phyloP scores from a whole-genome alignment of 2,888 invertebrate species.

The Tetragonisca angustula region DNA sequence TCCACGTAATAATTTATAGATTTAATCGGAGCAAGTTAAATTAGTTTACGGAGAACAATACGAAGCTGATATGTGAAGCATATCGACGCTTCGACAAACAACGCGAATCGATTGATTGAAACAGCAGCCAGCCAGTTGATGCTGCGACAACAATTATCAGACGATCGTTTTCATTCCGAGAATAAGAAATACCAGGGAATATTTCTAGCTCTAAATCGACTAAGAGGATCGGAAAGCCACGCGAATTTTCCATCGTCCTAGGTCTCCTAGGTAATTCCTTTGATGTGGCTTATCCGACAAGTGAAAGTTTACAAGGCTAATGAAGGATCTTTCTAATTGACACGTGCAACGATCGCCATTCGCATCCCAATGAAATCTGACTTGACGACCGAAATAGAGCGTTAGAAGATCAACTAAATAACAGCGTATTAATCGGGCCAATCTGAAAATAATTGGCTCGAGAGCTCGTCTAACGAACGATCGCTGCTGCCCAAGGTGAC shows the following conservation, averaged over 20 bases:
- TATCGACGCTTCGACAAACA: no score
- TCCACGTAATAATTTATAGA: background rate
- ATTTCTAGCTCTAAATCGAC: background rate
- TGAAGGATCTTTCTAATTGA: slow-evolving; percentile 5
- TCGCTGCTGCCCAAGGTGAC: background rate
- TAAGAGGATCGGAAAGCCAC: background rate
- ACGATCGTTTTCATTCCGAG: no score
- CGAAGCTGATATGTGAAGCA: no score
- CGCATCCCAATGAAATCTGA: slow-evolving; percentile 7
- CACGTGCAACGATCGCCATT: slow-evolving; percentile 10
- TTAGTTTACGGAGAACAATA: background rate
- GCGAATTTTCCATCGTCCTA: background rate
- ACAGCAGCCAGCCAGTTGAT: background rate
- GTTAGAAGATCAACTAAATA: slow-evolving; percentile 12
- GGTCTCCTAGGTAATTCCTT: no score
- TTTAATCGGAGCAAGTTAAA: background rate
- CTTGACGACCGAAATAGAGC: slow-evolving; percentile 8
- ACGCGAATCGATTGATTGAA: background rate
- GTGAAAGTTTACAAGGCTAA: slow-evolving; percentile 19
- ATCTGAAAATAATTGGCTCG: slow-evolving; percentile 3
- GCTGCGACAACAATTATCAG: no score
- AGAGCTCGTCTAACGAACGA: background rate
- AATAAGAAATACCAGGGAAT: background rate
- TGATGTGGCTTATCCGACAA: background rate
- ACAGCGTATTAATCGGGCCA: slow-evolving; percentile 3